Conservation (phyloP, 2,113 vertebrate species). For the Columba janthina region DNA sequence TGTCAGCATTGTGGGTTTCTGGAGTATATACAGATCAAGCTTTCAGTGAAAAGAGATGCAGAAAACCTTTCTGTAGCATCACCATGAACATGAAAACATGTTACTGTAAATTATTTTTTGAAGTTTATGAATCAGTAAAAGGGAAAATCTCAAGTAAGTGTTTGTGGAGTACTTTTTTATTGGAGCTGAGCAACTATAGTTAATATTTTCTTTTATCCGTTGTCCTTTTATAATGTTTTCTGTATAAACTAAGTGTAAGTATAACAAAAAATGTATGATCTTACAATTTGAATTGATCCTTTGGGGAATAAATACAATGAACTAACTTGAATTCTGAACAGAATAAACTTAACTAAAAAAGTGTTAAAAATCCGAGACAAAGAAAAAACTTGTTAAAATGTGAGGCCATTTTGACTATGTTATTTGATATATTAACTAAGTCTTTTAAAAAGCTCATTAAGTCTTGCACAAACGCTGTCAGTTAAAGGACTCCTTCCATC, state of each 20-base stretch:
- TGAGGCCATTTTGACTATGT: background rate
- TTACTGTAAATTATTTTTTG: background rate
- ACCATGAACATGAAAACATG: rapidly evolving
- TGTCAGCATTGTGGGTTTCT: background rate
- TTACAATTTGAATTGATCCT: background rate
- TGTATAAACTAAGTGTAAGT: background rate
- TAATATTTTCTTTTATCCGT: background rate
- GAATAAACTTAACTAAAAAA: background rate
- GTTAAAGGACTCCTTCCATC: background rate
- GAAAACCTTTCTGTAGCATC: background rate
- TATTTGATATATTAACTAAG: background rate
- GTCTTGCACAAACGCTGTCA: background rate
- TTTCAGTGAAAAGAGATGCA: background rate
- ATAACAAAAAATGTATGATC: background rate
- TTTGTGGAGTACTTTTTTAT: background rate
- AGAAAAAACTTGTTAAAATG: background rate
- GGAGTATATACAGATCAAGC: background rate
- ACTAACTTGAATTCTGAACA: background rate
- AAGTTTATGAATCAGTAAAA: background rate
- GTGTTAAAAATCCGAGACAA: too few relatives aligned
- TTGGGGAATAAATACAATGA: background rate
- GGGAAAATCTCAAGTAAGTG: background rate
- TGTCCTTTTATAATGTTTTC: background rate
- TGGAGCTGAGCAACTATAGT: background rate
- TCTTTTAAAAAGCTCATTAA: background rate